Conservation (phyloP, 2,888 invertebrate genomes). For the Caenorhabditis sp. region DNA sequence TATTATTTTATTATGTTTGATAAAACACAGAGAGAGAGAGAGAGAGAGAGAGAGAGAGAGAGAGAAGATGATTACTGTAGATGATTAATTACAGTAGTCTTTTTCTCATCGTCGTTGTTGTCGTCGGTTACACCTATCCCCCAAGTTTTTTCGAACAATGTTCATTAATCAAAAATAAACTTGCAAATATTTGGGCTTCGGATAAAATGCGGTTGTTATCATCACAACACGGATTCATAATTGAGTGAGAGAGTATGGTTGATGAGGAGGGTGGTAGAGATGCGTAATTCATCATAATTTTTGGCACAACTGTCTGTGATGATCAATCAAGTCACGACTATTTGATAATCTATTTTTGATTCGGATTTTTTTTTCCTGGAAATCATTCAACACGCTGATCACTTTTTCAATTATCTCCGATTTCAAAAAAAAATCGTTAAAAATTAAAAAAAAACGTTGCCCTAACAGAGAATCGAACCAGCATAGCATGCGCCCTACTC, state of each 20-base stretch:
- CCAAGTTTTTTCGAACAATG: background rate
- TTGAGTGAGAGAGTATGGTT: background rate
- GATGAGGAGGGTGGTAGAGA: background rate
- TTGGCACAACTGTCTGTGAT: slow-evolving; percentile 3
- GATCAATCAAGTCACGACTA: slow-evolving; percentile 4
- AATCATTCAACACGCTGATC: no score
- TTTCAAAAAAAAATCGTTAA: no score
- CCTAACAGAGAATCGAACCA: no score
- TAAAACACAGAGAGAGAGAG: background rate
- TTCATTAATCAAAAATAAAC: background rate
- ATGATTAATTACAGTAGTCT: background rate
- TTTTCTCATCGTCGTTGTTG: background rate
- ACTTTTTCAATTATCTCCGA: no score
- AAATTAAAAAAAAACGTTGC: no score
- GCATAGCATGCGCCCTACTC: no score
- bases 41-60: background rate
- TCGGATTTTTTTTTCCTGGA: background rate
- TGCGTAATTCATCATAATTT: slow-evolving; percentile 2
- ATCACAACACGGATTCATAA: background rate
- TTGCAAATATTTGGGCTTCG: background rate
- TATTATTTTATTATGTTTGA: background rate
- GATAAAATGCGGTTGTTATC: background rate
- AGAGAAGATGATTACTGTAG: background rate
- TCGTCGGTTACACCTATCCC: background rate
- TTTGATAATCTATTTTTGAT: background rate